A percentile compares a stretch with the other conserved stretches of the same genome.
These are phyloP conservation scores for Limnephilus lunatus DNA, from an alignment of 2,888 invertebrate species.

Conservation along the genomic window DNA sequence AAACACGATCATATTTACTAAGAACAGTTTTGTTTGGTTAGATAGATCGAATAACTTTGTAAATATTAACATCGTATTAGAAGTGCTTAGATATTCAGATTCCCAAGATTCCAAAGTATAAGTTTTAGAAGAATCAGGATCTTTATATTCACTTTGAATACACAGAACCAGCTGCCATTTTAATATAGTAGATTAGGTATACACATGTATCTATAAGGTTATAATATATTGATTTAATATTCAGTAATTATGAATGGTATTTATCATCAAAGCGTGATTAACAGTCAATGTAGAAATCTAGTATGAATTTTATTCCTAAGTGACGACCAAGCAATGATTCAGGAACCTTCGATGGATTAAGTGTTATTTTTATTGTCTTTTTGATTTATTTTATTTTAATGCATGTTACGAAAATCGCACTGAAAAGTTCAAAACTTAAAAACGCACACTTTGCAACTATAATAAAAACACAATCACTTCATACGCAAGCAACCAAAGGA, in stretches of 20 bases:
- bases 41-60: not conserved
- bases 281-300: not conserved
- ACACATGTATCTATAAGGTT: not conserved
- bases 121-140: not conserved
- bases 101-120: not conserved
- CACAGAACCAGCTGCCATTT: slow-evolving; percentile 2
- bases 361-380: not conserved
- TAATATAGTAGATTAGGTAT: not conserved
- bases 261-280: not conserved
- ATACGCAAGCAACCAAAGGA: slow-evolving; percentile 56
- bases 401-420: slow-evolving; percentile 41
- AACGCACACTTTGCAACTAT: not conserved
- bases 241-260: not conserved
- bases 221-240: not conserved
- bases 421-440: slow-evolving; percentile 47
- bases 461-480: slow-evolving; percentile 9
- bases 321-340: slow-evolving; percentile 28
- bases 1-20: not conserved
- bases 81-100: not conserved
- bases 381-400: slow-evolving; percentile 36
- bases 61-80: not conserved
- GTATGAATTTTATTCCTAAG: not conserved
- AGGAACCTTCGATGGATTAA: not conserved
- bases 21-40: not conserved
- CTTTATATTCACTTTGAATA: not conserved